Conservation (phyloP, 2,113 vertebrate genomes). For the Halichoerus grypus region DNA sequence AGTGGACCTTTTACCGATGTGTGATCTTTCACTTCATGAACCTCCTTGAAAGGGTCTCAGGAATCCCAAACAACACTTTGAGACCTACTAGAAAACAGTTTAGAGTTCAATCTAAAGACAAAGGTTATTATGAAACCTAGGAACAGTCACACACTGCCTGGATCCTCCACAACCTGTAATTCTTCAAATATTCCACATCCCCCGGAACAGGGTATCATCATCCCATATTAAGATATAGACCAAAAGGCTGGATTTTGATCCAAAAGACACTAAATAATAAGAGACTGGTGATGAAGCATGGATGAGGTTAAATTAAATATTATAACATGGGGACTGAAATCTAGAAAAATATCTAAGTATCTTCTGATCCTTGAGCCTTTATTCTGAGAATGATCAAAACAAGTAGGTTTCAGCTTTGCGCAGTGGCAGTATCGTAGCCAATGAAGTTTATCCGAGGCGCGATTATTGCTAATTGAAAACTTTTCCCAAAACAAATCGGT, state of each 20-base stretch:
- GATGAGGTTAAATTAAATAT: neutral
- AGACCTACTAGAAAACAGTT: neutral
- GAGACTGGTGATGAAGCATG: neutral
- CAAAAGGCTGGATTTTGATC: constrained; percentile 25
- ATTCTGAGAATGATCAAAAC: constrained; percentile 46
- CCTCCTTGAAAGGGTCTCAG: neutral
- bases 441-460: too few relatives aligned
- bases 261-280: constrained; percentile 39
- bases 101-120: neutral
- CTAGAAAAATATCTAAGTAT: neutral
- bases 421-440: too few relatives aligned
- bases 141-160: neutral
- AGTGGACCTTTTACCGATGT: neutral
- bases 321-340: neutral
- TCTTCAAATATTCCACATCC: constrained; percentile 1
- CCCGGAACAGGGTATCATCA: neutral
- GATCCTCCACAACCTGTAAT: neutral
- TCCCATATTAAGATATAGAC: neutral
- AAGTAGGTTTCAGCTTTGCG: neutral
- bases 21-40: neutral
- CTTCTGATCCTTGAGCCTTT: constrained; percentile 19
- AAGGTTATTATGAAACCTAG: neutral
- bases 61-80: neutral
- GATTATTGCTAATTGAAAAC: too few relatives aligned
- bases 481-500: constrained; percentile 39